Evolutionary conservation across 1,140 invertebrate species (phyloP).

Genomic region (Hylyphantes graminicola): DNA sequence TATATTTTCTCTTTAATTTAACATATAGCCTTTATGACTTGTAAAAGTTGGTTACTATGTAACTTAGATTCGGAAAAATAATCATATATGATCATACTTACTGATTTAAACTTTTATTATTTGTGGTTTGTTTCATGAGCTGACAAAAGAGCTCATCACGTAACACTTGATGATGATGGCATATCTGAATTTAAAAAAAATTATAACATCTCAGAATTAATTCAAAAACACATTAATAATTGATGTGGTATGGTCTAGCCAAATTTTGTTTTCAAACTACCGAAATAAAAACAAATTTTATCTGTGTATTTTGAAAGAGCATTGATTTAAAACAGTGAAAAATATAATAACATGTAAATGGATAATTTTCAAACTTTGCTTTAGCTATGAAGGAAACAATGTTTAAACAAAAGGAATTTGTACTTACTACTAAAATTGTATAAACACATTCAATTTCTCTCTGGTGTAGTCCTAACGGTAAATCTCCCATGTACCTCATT

Average conservation of each 20-base stretch:
- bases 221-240: background rate
- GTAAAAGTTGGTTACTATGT: too few relatives aligned
- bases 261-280: background rate
- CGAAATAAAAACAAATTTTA: background rate
- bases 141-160: conserved; percentile 98
- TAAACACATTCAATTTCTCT: conserved; percentile 96
- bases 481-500: conserved; percentile 94
- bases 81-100: conserved; percentile 15
- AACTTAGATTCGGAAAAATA: too few relatives aligned
- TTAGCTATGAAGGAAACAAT: background rate
- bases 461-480: conserved; percentile 74
- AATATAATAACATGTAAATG: background rate
- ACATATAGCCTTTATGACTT: too few relatives aligned
- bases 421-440: conserved; percentile 87
- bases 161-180: conserved; percentile 88
- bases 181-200: conserved; percentile 76
- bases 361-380: background rate
- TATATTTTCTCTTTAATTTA: too few relatives aligned
- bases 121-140: conserved; percentile 98
- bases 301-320: background rate
- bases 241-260: background rate
- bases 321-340: conserved; percentile 1
- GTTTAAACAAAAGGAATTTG: background rate
- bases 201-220: background rate
- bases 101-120: conserved; percentile 87